Base-by-base conservation (phyloP, 1,140 invertebrate genomes). In the Spodoptera litura region DNA sequence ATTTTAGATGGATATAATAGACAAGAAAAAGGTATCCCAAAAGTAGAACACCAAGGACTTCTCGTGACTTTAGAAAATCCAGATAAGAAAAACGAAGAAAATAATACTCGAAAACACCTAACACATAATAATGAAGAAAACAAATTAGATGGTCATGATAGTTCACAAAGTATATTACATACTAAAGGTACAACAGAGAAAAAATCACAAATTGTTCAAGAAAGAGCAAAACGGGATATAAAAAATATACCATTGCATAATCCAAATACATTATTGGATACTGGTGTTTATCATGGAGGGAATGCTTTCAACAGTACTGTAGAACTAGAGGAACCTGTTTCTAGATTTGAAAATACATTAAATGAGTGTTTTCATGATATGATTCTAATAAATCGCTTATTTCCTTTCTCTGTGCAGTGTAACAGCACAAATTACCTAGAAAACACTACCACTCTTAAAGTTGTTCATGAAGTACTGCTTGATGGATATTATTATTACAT, bases 401-500 rank as follows among this genome's bases (percentile, higher is more conserved):
- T 98, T 86, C 94, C 96, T 51, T 96, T 96, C 4, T 96, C 96
- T 15, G 90, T 95, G 68, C 91, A 95, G 25, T 98, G 97, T 84
- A 95, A 95, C 10, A 95, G 96, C 91, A 95, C 96, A 12, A 95
- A 95, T 83, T 96, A 96, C 83, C 94, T 97, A 83, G 95, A 97
- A 70, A 96, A 95, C 31, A 95, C 95, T 12, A 95, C 93, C 38
- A 95, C 95, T 70, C 95, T 96, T 64, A 96, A 96, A 87, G 96
- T 97, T 10, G 95, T 95, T 66, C 97, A 98, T 87, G 95, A 97
- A 81, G 96, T 98, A 12, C 89, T 94, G 35, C 94, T 96, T 55
- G 96, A 97, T 91, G 97, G 97, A 9, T 98, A 98, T 90, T 98
- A 98, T 90, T 98, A 98, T 93, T 98, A 97, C 88, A 97, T 98